These are phyloP conservation scores for Vanacampus margaritifer DNA, from an alignment of 2,113 vertebrate species.

Conservation along the genomic window DNA sequence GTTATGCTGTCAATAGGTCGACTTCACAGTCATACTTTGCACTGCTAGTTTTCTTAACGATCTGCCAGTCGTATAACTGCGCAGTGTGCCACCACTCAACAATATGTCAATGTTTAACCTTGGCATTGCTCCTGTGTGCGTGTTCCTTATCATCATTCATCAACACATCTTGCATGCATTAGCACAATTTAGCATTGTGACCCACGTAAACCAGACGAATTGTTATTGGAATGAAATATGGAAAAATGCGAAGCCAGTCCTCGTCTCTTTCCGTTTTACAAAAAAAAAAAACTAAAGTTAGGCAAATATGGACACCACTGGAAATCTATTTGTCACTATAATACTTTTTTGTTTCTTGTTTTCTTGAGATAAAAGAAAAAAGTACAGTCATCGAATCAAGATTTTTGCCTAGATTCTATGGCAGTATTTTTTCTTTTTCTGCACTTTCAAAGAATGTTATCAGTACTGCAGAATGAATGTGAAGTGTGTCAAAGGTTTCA, in stretches of 20 bases:
- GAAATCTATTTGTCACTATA: too few relatives aligned
- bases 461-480: too few relatives aligned
- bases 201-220: background rate
- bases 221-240: background rate
- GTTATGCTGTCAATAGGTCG: background rate
- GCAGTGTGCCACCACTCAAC: background rate
- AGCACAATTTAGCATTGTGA: too few relatives aligned
- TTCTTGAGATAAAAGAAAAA: too few relatives aligned
- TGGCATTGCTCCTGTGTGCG: slow-evolving; percentile 1
- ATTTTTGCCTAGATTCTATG: too few relatives aligned
- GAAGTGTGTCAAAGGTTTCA: too few relatives aligned
- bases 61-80: background rate
- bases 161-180: background rate
- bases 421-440: too few relatives aligned
- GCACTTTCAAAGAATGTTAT: too few relatives aligned
- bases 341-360: too few relatives aligned
- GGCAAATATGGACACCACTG: too few relatives aligned
- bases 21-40: background rate
- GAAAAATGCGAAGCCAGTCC: background rate
- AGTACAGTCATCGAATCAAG: too few relatives aligned
- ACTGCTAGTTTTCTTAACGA: background rate
- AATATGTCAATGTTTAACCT: slow-evolving; percentile 32
- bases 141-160: slow-evolving; percentile 9
- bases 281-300: too few relatives aligned
- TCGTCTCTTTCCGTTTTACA: background rate